These are phyloP conservation scores for Tamias sibiricus DNA, from an alignment of 2,113 vertebrate genomes.

Conservation along the genomic window DNA sequence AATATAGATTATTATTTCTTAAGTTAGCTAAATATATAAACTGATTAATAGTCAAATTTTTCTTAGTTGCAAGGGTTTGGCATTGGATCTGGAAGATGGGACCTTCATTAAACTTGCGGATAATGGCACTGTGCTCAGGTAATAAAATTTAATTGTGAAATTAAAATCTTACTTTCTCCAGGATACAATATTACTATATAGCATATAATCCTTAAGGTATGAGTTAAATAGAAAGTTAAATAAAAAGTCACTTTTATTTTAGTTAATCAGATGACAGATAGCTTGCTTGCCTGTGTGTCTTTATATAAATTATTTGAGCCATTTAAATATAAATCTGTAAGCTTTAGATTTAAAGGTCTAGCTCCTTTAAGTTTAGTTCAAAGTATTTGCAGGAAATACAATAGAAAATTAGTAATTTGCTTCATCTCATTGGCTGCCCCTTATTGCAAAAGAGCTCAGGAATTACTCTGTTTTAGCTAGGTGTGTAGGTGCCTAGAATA, in stretches of 20 bases:
- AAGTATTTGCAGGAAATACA: constrained; percentile 27
- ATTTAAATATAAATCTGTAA: constrained; percentile 32
- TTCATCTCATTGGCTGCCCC: background rate
- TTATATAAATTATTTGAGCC: background rate
- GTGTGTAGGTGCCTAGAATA: background rate
- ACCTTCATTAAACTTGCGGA: constrained; percentile 95
- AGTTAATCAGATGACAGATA: background rate
- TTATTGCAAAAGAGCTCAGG: background rate
- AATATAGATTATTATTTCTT: background rate
- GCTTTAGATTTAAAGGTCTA: background rate
- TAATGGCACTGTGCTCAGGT: constrained; percentile 96
- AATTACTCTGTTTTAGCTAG: background rate
- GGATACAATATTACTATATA: background rate
- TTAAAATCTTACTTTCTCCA: background rate
- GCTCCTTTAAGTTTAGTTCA: constrained; percentile 45
- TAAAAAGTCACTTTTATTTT: background rate
- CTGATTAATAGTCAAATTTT: background rate
- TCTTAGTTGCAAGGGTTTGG: constrained; percentile 94
- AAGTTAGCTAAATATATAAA: background rate
- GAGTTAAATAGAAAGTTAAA: background rate
- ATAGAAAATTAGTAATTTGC: background rate
- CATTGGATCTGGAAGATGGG: constrained; percentile 95
- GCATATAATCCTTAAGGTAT: background rate
- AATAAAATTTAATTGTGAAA: constrained; percentile 61
- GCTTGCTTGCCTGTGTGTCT: background rate